Evolutionary conservation across 1,140 invertebrate genomes (phyloP), one percentile per base, ranked within the genome.

Genomic region (Caerostris extrusa): DNA sequence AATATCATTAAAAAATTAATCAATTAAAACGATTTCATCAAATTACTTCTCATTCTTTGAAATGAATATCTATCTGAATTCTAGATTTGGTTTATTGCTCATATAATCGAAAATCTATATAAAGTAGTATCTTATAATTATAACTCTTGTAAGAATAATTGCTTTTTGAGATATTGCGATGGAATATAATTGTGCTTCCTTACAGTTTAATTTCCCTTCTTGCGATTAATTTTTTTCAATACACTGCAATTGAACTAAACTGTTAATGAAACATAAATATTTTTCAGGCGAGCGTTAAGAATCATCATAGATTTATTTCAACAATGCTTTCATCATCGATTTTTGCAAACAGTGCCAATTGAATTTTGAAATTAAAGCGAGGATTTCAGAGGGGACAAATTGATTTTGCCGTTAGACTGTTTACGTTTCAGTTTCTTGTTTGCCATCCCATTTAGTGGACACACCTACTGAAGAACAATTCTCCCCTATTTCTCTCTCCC

Each of bases 361-460:
- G 69, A 12, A 77, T 77, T 77, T 12, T 50, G 14, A 17, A 83
- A 58, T 83, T 83, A 83, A 64, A 87, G 57, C 6, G 34, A 50
- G 61, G 19, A 87, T 14, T 34, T 34, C 34, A 19, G 34, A 64
- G 5, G 55, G 8, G 3, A 50, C 19, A 87, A 87, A 64, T 64
- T 87, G 85, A 87, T 64, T 61, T 61, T 87, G 58, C 57, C n/a
- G 60, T 61, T 87, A 55, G 85, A 87, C 61, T 87, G 19, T 87
- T 87, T 87, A 87, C 85, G 82, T 83, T 83, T 83, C 82, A 57
- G 55, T 57, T 57, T 53, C 85, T 61, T 90, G 64, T 90, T 90
- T 90, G 64, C 87, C 61, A 81, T 90, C 60, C 64, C 89, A 90
- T 90, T 90, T 90, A 81, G 53, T 81, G 89, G 64, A 77, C 67